Evolutionary conservation across 1,140 invertebrate species (phyloP).

Genomic region (Drosophila albomicans): DNA sequence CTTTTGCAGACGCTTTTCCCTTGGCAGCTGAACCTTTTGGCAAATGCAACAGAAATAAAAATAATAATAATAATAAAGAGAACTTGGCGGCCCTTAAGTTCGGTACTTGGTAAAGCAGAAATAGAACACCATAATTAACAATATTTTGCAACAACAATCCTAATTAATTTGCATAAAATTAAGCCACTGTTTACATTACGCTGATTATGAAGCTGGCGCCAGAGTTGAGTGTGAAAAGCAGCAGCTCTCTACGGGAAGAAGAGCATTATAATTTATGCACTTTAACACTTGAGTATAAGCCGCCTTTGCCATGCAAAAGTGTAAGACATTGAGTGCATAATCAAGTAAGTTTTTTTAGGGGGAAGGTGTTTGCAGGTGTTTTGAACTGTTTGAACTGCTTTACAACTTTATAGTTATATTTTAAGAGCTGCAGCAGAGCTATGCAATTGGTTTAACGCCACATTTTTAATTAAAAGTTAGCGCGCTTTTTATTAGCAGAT

Average conservation of each 20-base stretch:
- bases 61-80: not conserved
- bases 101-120: not conserved
- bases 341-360: too few relatives aligned
- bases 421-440: too few relatives aligned
- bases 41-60: not conserved
- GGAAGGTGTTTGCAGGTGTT: too few relatives aligned
- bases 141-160: constrained; percentile 7
- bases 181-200: not conserved
- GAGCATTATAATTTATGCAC: not conserved
- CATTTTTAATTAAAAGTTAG: too few relatives aligned
- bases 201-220: too few relatives aligned
- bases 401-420: too few relatives aligned
- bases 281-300: not conserved
- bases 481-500: too few relatives aligned
- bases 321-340: too few relatives aligned
- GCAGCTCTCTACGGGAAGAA: too few relatives aligned
- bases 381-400: too few relatives aligned
- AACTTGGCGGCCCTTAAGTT: not conserved
- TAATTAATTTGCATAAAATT: constrained; percentile 4
- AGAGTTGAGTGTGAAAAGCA: too few relatives aligned
- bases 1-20: not conserved
- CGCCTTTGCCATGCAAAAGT: not conserved
- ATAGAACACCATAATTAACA: constrained; percentile 6
- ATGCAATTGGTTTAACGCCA: too few relatives aligned
- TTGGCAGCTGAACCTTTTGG: not conserved